A percentile compares a stretch with the other conserved stretches of the same genome.
These are phyloP conservation scores for Procambarus virginalis DNA, from an alignment of 1,140 invertebrate species.

Conservation along the genomic window DNA sequence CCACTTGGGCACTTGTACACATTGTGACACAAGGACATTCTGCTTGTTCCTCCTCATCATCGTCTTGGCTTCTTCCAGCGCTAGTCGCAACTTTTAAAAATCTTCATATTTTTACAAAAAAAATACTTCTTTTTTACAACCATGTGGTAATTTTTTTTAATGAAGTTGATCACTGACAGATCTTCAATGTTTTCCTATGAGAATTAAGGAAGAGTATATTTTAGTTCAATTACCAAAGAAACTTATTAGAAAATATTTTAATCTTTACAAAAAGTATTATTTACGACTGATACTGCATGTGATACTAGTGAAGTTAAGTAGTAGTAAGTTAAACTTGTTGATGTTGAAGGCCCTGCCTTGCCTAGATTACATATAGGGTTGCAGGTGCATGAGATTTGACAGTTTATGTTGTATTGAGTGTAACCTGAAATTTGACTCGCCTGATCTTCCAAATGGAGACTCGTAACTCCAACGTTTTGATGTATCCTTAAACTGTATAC, in stretches of 20 bases:
- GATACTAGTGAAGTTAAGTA: background rate
- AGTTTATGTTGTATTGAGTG: background rate
- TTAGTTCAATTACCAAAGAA: background rate
- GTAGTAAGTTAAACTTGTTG: background rate
- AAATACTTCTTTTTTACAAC: background rate
- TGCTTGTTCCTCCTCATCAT: background rate
- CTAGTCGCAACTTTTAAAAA: background rate
- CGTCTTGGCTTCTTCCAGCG: background rate
- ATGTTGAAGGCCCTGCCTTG: background rate
- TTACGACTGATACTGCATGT: background rate
- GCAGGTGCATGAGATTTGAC: background rate
- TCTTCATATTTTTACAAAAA: constrained; percentile 1
- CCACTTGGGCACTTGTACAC: background rate
- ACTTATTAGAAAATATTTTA: background rate
- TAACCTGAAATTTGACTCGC: background rate
- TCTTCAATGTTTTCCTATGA: background rate
- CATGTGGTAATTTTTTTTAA: background rate
- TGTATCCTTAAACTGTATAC: background rate
- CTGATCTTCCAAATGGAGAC: background rate
- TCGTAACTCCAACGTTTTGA: background rate
- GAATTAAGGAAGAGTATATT: constrained; percentile 1
- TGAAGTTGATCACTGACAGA: background rate
- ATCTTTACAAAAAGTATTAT: background rate
- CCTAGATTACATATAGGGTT: background rate
- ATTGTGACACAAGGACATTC: background rate